A percentile compares a stretch with the other conserved stretches of the same genome.
phyloP scores from a whole-genome alignment of 1,140 invertebrate genomes.

The Formica selysi region DNA sequence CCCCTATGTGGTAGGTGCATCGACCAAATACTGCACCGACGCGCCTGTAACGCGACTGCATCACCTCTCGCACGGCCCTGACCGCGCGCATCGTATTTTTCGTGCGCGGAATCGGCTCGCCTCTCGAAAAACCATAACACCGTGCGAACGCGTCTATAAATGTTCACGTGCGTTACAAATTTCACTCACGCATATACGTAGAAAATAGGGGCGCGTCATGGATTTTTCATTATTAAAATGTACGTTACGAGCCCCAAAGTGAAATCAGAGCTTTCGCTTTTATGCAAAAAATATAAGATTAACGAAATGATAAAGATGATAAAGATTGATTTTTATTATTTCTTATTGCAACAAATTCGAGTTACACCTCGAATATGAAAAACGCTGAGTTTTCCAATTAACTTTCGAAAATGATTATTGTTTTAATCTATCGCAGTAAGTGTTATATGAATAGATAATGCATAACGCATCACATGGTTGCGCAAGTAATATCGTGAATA shows the following conservation, averaged over 20 bases:
- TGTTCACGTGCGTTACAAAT: conserved; percentile 44
- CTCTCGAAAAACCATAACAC: conserved; percentile 42
- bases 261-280: conserved; percentile 46
- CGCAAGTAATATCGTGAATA: conserved; percentile 15
- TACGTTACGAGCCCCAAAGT: background rate
- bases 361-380: background rate
- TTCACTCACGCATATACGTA: background rate
- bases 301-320: background rate
- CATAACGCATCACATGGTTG: background rate
- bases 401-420: background rate
- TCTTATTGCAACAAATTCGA: background rate
- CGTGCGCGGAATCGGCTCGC: conserved; percentile 21
- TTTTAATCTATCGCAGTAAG: background rate
- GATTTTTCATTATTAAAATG: background rate
- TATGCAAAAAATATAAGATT: conserved; percentile 2
- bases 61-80: conserved; percentile 42
- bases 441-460: background rate
- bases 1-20: conserved; percentile 37
- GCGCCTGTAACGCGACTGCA: conserved; percentile 36
- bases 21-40: conserved; percentile 47
- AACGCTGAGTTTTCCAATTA: background rate
- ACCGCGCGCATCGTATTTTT: conserved; percentile 51
- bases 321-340: background rate
- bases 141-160: conserved; percentile 22
- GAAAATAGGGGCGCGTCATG: conserved; percentile 14